Percentiles rank a stretch among this genome's conserved stretches.
Conservation (phyloP, 2,797 vertebrate species). For the Clamator glandarius region DNA sequence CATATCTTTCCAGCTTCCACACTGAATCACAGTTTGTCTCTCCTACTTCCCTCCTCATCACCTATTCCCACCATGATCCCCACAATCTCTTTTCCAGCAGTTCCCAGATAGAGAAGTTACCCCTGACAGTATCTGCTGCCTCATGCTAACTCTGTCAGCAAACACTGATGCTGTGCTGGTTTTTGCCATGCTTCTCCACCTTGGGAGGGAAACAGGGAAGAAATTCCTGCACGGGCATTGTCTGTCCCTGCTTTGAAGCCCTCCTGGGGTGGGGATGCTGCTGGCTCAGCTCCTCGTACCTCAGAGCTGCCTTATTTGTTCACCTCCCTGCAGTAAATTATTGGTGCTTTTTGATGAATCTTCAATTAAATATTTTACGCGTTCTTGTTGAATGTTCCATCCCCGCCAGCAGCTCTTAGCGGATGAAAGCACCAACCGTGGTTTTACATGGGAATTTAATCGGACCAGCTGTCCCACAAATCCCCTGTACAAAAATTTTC, state of each 20-base stretch:
- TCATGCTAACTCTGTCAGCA: not conserved
- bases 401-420: not conserved
- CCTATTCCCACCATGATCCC: not conserved
- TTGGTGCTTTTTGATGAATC: not conserved
- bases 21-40: not conserved
- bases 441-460: slow-evolving; percentile 13
- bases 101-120: not conserved
- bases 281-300: accelerated
- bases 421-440: not conserved
- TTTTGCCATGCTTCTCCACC: not conserved
- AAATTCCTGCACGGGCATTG: accelerated
- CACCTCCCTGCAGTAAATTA: not conserved
- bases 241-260: not conserved
- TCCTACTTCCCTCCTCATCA: not conserved
- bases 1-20: not conserved
- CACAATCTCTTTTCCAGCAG: not conserved
- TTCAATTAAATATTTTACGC: not conserved
- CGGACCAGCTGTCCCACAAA: slow-evolving; percentile 2
- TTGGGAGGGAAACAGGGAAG: not conserved
- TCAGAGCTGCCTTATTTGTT: not conserved
- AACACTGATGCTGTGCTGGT: accelerated
- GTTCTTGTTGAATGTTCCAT: not conserved
- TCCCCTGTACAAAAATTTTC: not conserved
- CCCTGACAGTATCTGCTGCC: not conserved
- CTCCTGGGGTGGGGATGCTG: not conserved